Evolutionary conservation across 2,113 vertebrate species (phyloP), one percentile per base, ranked within the genome.

Genomic region (Stomatorhinus ivindoensis): DNA sequence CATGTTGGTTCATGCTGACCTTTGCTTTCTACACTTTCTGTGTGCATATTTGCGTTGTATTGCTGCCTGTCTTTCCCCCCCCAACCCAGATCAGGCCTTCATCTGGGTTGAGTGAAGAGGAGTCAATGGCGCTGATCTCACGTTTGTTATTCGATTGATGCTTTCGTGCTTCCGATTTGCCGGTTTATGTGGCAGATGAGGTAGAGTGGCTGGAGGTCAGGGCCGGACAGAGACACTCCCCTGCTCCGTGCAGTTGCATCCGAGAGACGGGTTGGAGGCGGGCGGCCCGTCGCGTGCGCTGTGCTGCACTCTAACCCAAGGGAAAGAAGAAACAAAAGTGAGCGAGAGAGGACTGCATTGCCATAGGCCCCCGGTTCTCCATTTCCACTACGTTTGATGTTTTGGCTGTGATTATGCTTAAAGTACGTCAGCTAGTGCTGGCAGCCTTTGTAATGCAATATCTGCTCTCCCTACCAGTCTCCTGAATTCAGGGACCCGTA

Each of bases 51-150:
- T 61, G 55, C 7, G 0, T 24, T 24, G 55, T 8, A 24, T 58
- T 58, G 55, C 0, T 24, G 55, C 21, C 21, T 24, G 19, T 24
- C 55, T 97, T 21, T 17, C 50, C 48, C 48, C 48, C 48, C 47
- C 10, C 13, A 6, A 5, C 46, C 46, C 46, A 6, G 13, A 42
- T 39, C 35, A 76, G 27, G 35, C 31, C 73, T 39, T 76, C 15
- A 35, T 76, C 73, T 7, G 11, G 35, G 31, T 11, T 31, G n/a
- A 65, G 61, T 65, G 61, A 27, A 10, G 69, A 73, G 15, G 15
- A 39, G 31, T 76, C 31, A 19, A 39, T 17, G 35, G 69, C 31
- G 11, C 21, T 17, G 31, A 35, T 39, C 35, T 76, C 35, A 39
- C 15, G n/a, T 73, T 73, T 27, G 31, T 15, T 73, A 27, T 73